These are phyloP conservation scores for Drosophila kokeensis DNA, from an alignment of 2,888 invertebrate genomes.

Conservation along the genomic window DNA sequence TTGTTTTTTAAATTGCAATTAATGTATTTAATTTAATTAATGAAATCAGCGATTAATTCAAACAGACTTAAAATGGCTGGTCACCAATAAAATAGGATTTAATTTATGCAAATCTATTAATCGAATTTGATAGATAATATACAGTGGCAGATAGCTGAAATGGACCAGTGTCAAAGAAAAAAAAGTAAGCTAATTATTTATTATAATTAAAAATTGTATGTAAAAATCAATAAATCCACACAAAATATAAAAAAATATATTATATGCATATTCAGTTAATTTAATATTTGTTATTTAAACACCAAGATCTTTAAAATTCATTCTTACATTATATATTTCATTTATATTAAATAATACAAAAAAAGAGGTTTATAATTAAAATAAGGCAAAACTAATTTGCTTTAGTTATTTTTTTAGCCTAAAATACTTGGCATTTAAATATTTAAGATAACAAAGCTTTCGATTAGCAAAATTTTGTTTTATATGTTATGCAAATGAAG, in stretches of 20 bases:
- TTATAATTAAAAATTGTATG: too few species aligned
- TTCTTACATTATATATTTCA: background rate
- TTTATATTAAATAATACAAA: background rate
- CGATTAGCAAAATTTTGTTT: constrained; percentile 17
- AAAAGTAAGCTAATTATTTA: too few species aligned
- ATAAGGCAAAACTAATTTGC: background rate
- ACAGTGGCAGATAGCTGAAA: too few species aligned
- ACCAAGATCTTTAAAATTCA: background rate
- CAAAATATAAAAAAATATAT: too few species aligned
- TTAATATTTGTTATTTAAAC: too few species aligned
- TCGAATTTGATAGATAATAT: too few species aligned
- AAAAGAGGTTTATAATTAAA: background rate
- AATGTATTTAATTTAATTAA: constrained; percentile 20
- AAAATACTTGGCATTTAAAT: background rate
- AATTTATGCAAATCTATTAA: background rate
- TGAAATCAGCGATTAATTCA: background rate
- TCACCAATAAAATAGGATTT: background rate
- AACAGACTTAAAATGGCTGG: background rate
- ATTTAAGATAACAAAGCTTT: background rate
- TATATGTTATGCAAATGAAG: constrained; percentile 37
- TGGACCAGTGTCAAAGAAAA: too few species aligned
- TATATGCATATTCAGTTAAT: too few species aligned
- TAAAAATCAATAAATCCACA: too few species aligned
- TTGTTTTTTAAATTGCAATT: constrained; percentile 5
- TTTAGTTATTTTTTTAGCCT: background rate